These are phyloP conservation scores for Itoplectis maculator DNA, from an alignment of 2,888 invertebrate species.

Conservation along the genomic window DNA sequence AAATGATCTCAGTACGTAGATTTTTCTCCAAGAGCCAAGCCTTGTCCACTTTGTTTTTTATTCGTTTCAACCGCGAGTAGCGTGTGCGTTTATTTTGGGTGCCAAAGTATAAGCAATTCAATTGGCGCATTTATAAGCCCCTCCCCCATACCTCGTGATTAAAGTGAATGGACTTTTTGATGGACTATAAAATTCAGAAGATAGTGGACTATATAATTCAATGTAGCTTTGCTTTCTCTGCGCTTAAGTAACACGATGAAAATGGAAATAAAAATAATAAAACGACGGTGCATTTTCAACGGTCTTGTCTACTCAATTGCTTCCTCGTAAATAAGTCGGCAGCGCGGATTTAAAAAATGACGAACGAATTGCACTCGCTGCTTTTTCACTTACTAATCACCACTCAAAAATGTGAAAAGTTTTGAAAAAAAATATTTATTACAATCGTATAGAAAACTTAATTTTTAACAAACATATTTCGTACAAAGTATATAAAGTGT, in stretches of 20 bases:
- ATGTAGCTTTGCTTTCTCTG: constrained; percentile 62
- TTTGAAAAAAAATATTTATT: background rate
- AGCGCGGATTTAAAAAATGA: background rate
- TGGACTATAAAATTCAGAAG: constrained; percentile 36
- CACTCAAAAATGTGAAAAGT: background rate
- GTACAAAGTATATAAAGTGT: background rate
- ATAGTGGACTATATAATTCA: constrained; percentile 52
- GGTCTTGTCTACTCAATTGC: constrained; percentile 29
- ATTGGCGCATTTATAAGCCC: constrained; percentile 32
- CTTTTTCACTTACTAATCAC: background rate
- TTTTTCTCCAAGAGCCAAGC: constrained; percentile 21
- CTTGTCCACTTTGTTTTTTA: constrained; percentile 28
- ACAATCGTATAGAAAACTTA: background rate
- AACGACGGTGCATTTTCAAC: constrained; percentile 59
- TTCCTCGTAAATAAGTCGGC: constrained; percentile 24
- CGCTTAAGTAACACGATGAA: constrained; percentile 48
- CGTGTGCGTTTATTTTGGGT: constrained; percentile 29
- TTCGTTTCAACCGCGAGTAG: constrained; percentile 3
- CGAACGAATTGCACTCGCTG: background rate
- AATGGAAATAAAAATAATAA: constrained; percentile 39
- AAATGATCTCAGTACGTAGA: constrained; percentile 58
- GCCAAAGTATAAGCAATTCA: constrained; percentile 37
- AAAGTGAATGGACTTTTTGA: constrained; percentile 17
- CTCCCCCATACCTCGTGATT: background rate
- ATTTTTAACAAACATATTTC: background rate